phyloP scores from a whole-genome alignment of 2,113 vertebrate species.

The Gymnarchus niloticus region DNA sequence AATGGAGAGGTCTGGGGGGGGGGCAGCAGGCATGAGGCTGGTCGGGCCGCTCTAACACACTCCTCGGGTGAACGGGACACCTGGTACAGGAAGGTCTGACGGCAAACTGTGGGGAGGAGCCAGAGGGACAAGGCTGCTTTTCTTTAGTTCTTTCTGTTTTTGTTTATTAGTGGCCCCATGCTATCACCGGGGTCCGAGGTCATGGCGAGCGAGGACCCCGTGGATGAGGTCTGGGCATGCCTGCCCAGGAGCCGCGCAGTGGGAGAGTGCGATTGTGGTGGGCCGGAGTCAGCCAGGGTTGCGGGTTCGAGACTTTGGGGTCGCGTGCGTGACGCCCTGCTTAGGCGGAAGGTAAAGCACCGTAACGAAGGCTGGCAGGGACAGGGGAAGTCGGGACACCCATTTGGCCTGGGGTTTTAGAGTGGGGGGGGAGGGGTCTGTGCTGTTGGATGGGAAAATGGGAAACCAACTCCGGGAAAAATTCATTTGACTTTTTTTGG shows the following conservation, averaged over 20 bases:
- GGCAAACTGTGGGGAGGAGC: not conserved
- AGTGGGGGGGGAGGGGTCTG: not conserved
- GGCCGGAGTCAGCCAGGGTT: no score
- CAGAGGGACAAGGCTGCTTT: not conserved
- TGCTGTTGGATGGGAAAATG: not conserved
- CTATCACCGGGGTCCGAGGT: not conserved
- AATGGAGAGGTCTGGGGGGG: not conserved
- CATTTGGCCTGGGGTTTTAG: not conserved
- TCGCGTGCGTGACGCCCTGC: not conserved
- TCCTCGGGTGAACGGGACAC: not conserved
- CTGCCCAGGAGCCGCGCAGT: not conserved
- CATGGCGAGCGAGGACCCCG: not conserved
- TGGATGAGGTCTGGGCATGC: not conserved
- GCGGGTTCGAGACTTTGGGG: not conserved
- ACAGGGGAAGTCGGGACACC: not conserved
- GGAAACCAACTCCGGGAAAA: not conserved
- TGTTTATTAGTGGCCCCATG: not conserved
- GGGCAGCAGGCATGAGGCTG: not conserved
- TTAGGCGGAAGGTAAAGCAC: not conserved
- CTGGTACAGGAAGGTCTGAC: not conserved
- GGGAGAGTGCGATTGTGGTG: not conserved
- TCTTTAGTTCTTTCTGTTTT: not conserved
- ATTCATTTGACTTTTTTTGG: no score
- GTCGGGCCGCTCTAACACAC: not conserved
- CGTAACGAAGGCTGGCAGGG: not conserved